Conservation (phyloP, 2,113 vertebrate genomes). For the Anas platyrhynchos region DNA sequence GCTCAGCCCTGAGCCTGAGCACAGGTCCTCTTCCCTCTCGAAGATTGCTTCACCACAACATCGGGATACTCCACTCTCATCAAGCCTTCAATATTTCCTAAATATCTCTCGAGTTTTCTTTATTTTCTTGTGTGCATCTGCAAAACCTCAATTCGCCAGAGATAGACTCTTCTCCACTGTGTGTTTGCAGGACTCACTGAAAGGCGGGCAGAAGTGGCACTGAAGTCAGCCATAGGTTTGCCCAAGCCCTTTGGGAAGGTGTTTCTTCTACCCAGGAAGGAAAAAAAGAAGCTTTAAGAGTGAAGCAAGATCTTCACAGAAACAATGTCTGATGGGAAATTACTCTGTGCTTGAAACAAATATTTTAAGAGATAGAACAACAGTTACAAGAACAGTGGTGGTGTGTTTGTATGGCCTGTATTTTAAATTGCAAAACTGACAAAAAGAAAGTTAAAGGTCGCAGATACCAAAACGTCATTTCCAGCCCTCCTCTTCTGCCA, state of each 20-base stretch:
- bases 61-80: accelerated
- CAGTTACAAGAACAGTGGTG: not conserved
- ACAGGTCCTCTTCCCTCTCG: accelerated
- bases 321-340: not conserved
- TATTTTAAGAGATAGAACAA: not conserved
- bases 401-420: not conserved
- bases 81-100: not conserved
- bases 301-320: not conserved
- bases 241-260: not conserved
- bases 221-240: not conserved
- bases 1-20: not conserved
- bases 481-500: not conserved
- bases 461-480: not conserved
- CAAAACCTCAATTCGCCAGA: not conserved
- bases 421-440: not conserved
- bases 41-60: not conserved
- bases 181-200: not conserved
- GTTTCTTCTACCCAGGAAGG: not conserved
- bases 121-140: not conserved
- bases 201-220: not conserved
- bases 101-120: not conserved
- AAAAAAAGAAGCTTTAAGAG: not conserved
- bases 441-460: not conserved
- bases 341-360: not conserved
- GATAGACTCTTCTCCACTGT: not conserved